phyloP scores from a whole-genome alignment of 2,888 invertebrate species.

The Gari tellinella region DNA sequence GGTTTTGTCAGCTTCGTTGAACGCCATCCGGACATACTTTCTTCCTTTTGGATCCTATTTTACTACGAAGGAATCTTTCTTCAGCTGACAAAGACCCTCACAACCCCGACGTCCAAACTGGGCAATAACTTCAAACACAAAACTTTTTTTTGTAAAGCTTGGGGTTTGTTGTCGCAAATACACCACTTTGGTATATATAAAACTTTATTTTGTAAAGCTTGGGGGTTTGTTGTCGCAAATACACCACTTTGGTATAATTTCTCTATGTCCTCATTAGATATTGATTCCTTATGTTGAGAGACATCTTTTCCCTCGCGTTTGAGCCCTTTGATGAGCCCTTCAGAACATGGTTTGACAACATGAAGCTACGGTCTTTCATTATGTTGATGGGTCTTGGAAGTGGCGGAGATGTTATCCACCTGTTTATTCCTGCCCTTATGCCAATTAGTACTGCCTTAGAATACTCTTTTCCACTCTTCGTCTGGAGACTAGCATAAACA shows the following conservation, averaged over 20 bases:
- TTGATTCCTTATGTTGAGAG: constrained; percentile 26
- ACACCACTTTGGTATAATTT: constrained; percentile 18
- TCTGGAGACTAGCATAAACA: constrained; percentile 15
- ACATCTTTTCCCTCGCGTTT: constrained; percentile 45
- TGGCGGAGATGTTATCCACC: constrained; percentile 8
- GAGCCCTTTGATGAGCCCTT: constrained; percentile 24
- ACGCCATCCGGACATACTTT: constrained; percentile 2
- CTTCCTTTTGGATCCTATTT: constrained; percentile 3
- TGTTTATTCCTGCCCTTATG: constrained; percentile 17
- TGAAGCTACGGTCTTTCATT: constrained; percentile 23
- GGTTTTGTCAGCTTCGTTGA: background rate
- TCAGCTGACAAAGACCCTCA: constrained; percentile 15
- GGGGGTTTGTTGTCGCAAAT: constrained; percentile 3
- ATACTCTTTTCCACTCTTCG: constrained; percentile 17
- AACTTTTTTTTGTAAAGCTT: constrained; percentile 35
- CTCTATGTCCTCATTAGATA: constrained; percentile 15
- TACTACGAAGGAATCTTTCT: background rate
- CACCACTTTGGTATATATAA: constrained; percentile 15
- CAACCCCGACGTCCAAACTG: constrained; percentile 40
- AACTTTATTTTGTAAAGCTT: constrained; percentile 35
- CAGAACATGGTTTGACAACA: constrained; percentile 25
- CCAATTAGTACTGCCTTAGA: constrained; percentile 14
- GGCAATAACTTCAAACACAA: constrained; percentile 32
- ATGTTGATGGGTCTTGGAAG: constrained; percentile 5
- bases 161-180: constrained; percentile 5